phyloP scores from a whole-genome alignment of 2,797 vertebrate species.

The Trematomus bernacchii region DNA sequence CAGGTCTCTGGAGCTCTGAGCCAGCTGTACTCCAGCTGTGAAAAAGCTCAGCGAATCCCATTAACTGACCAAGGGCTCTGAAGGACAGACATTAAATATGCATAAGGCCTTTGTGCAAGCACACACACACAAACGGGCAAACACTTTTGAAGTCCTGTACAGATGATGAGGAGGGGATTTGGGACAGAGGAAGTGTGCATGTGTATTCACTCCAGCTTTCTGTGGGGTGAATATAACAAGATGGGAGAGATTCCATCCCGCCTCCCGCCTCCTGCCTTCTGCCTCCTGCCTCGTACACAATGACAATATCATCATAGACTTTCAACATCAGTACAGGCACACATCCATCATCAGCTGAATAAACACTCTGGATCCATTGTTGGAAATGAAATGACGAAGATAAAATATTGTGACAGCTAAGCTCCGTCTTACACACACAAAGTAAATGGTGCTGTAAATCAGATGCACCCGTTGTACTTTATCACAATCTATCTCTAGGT shows the following conservation, averaged over 20 bases:
- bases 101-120: slow-evolving; percentile 53
- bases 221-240: slow-evolving; percentile 5
- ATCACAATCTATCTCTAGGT: neutral
- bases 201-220: neutral
- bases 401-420: slow-evolving; percentile 14
- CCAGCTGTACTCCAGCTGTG: slow-evolving; percentile 24
- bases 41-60: slow-evolving; percentile 27
- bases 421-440: neutral
- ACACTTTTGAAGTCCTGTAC: slow-evolving; percentile 11
- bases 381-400: slow-evolving; percentile 19
- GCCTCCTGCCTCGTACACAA: slow-evolving; percentile 1
- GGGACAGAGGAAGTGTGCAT: slow-evolving; percentile 1
- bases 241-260: slow-evolving; percentile 9
- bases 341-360: slow-evolving; percentile 25
- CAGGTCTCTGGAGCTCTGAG: slow-evolving; percentile 27
- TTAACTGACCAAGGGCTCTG: slow-evolving; percentile 51
- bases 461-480: neutral
- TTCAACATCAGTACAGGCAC: slow-evolving; percentile 5
- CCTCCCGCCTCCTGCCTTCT: slow-evolving; percentile 5
- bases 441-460: slow-evolving; percentile 3
- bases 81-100: slow-evolving; percentile 74
- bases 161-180: slow-evolving; percentile 20
- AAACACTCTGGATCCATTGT: slow-evolving; percentile 8
- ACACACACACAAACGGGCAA: slow-evolving; percentile 17
- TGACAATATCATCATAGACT: slow-evolving; percentile 19